A percentile compares a stretch with the other conserved stretches of the same genome.
Conservation (phyloP, 2,797 vertebrate genomes). For the Acipenser ruthenus region DNA sequence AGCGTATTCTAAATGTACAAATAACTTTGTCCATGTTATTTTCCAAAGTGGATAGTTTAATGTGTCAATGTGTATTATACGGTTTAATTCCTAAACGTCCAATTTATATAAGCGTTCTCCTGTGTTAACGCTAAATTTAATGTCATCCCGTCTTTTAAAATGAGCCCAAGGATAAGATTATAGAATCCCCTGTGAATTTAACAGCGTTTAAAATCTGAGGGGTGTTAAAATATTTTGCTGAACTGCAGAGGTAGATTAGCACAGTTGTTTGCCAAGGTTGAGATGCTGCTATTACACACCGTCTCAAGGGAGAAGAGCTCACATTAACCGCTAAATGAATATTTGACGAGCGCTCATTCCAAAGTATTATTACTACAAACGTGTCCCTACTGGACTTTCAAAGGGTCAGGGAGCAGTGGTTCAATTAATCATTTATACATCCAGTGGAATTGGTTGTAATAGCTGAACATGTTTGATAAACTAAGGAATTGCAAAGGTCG, state of each 20-base stretch:
- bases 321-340: conserved; percentile 97
- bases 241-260: conserved; percentile 74
- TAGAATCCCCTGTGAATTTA: conserved; percentile 52
- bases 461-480: conserved; percentile 62
- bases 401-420: conserved; percentile 83
- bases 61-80: too few relatives aligned
- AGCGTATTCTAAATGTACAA: too few relatives aligned
- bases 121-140: conserved; percentile 5
- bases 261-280: conserved; percentile 73
- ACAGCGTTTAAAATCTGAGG: conserved; percentile 64
- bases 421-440: conserved; percentile 95
- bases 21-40: too few relatives aligned
- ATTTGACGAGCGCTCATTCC: conserved; percentile 96
- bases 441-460: conserved; percentile 79
- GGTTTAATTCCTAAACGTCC: too few relatives aligned
- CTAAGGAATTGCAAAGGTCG: conserved; percentile 47
- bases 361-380: conserved; percentile 85
- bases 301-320: conserved; percentile 83
- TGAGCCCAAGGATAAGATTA: conserved; percentile 57
- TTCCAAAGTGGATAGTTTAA: too few relatives aligned
- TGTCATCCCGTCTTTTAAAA: conserved; percentile 27
- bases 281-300: conserved; percentile 67
- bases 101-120: too few relatives aligned
- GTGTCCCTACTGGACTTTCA: conserved; percentile 78
- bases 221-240: conserved; percentile 62